A percentile compares a stretch with the other conserved stretches of the same genome.
These are phyloP conservation scores for Nasalis larvatus DNA, from an alignment of 2,113 vertebrate species.

Conservation along the genomic window DNA sequence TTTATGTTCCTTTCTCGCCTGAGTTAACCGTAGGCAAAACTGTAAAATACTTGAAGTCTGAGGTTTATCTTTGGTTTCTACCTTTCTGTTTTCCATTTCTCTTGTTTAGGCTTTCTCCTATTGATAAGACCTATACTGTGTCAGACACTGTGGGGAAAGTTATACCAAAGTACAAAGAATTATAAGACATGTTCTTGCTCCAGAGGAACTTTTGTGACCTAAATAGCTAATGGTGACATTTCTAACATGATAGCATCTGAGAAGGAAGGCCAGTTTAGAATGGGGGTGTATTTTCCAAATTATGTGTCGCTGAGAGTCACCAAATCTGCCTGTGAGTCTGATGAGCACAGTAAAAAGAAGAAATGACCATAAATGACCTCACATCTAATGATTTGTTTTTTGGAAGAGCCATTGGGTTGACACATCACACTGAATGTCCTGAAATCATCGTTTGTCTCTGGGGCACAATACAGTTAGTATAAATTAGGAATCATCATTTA, in stretches of 20 bases:
- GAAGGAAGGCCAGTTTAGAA: neutral
- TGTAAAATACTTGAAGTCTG: neutral
- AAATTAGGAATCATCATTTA: neutral
- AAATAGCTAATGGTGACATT: neutral
- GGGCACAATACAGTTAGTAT: neutral
- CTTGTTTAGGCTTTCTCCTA: neutral
- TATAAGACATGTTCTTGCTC: neutral
- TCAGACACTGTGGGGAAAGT: neutral
- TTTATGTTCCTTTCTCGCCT: neutral
- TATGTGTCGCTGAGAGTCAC: neutral
- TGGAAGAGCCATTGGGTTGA: neutral
- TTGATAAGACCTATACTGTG: neutral
- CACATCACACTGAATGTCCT: neutral
- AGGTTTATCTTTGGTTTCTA: neutral
- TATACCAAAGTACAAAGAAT: neutral
- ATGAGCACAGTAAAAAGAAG: neutral
- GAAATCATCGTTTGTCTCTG: neutral
- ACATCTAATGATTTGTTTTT: neutral
- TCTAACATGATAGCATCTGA: neutral
- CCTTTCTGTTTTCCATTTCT: neutral
- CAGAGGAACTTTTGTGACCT: neutral
- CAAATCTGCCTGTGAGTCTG: neutral
- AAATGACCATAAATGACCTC: neutral
- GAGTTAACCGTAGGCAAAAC: slow-evolving; percentile 31
- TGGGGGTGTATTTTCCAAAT: neutral